Percentiles rank a stretch among this genome's conserved stretches.
Conservation (phyloP, 1,140 invertebrate genomes). For the Aphidius gifuensis region DNA sequence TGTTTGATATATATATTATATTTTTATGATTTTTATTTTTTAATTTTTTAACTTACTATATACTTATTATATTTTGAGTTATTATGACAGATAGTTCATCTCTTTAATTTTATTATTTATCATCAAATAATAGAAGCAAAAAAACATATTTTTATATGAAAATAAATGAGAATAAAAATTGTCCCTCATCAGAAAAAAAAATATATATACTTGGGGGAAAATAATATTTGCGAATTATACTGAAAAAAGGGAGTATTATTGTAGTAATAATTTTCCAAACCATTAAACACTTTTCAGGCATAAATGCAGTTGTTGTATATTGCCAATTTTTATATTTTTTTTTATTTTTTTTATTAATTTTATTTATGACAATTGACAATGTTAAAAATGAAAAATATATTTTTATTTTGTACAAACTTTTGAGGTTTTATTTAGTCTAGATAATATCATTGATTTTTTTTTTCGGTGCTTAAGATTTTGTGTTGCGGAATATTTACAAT, state of each 20-base stretch:
- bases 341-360: slow-evolving; percentile 15
- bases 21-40: too few species aligned
- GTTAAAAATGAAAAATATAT: neutral
- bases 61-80: too few species aligned
- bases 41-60: too few species aligned
- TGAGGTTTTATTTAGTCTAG: too few species aligned
- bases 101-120: too few species aligned
- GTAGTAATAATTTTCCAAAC: slow-evolving; percentile 33
- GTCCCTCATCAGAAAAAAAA: slow-evolving; percentile 1
- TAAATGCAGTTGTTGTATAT: slow-evolving; percentile 20
- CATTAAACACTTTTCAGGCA: slow-evolving; percentile 25
- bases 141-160: too few species aligned
- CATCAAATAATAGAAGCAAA: too few species aligned
- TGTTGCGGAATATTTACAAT: too few species aligned
- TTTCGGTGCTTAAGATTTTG: too few species aligned
- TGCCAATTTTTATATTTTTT: slow-evolving; percentile 24
- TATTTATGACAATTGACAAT: neutral
- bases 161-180: slow-evolving; percentile 4
- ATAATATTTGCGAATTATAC: slow-evolving; percentile 10
- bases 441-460: too few species aligned
- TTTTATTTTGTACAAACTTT: neutral
- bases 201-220: neutral
- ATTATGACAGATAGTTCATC: too few species aligned
- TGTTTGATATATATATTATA: too few species aligned
- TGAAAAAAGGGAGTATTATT: slow-evolving; percentile 24